Percentiles rank a stretch among this genome's conserved stretches.
These are phyloP conservation scores for Enteromius argenteus DNA, from an alignment of 2,797 vertebrate species.

Conservation along the genomic window DNA sequence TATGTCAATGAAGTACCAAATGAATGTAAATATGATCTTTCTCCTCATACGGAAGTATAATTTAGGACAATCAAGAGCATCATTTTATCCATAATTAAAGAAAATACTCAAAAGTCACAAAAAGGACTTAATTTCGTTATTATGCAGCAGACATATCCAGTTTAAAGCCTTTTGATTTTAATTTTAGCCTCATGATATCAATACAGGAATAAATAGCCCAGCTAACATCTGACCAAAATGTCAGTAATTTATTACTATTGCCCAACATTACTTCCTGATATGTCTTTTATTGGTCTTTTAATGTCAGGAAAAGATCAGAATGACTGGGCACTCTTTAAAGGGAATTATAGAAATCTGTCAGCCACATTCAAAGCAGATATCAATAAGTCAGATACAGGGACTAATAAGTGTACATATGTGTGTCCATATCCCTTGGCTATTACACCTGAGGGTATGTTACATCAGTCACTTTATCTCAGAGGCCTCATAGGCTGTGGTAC, in stretches of 20 bases:
- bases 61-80: neutral
- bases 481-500: neutral
- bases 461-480: neutral
- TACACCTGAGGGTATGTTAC: neutral
- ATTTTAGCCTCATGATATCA: neutral
- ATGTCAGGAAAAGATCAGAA: constrained; percentile 16
- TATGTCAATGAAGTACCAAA: neutral
- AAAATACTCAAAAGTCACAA: neutral
- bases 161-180: neutral
- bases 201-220: neutral
- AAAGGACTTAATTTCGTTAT: neutral
- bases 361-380: constrained; percentile 53
- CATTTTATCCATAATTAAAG: neutral
- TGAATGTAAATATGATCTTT: neutral
- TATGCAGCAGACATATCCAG: neutral
- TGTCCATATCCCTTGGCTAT: constrained; percentile 36
- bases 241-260: constrained; percentile 7
- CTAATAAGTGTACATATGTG: constrained; percentile 55
- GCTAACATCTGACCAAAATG: neutral
- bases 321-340: constrained; percentile 1
- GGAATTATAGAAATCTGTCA: constrained; percentile 20
- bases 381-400: constrained; percentile 52
- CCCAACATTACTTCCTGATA: constrained; percentile 17
- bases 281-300: constrained; percentile 28
- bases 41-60: neutral